A percentile compares a stretch with the other conserved stretches of the same genome.
phyloP scores from a whole-genome alignment of 2,888 invertebrate genomes.

The Apodemia mormo region DNA sequence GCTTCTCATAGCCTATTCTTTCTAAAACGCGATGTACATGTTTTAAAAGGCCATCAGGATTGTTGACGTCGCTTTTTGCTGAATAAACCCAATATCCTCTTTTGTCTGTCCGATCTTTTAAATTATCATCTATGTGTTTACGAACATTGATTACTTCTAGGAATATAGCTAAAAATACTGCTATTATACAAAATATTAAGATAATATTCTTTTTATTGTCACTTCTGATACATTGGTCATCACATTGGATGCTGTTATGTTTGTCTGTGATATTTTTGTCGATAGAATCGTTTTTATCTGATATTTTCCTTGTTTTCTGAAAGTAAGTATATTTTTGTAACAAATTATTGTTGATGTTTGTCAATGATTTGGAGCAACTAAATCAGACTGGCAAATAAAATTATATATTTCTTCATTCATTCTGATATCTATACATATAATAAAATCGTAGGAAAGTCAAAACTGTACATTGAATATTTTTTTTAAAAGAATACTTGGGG shows the following conservation, averaged over 20 bases:
- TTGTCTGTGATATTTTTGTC: constrained; percentile 35
- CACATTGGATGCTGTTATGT: constrained; percentile 32
- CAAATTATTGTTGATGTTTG: neutral
- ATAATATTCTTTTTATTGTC: constrained; percentile 51
- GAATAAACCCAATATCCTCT: constrained; percentile 83
- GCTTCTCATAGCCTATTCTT: constrained; percentile 86
- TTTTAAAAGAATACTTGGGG: too few species aligned
- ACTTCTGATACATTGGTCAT: constrained; percentile 37
- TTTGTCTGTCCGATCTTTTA: constrained; percentile 38
- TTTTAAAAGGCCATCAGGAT: constrained; percentile 84
- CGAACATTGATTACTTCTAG: constrained; percentile 57
- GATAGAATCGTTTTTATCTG: constrained; percentile 28
- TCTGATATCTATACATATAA: too few species aligned
- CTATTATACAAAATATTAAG: constrained; percentile 60
- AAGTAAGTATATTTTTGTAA: constrained; percentile 31
- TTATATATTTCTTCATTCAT: too few species aligned
- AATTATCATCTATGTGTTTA: constrained; percentile 44
- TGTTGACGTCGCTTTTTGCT: constrained; percentile 76
- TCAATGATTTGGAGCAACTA: too few species aligned
- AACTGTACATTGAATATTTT: too few species aligned
- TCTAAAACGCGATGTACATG: constrained; percentile 92
- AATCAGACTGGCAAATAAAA: too few species aligned
- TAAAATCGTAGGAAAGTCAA: too few species aligned
- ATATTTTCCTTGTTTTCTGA: constrained; percentile 36
- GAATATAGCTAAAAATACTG: constrained; percentile 57